phyloP scores from a whole-genome alignment of 1,140 invertebrate genomes.

The Orius laevigatus region DNA sequence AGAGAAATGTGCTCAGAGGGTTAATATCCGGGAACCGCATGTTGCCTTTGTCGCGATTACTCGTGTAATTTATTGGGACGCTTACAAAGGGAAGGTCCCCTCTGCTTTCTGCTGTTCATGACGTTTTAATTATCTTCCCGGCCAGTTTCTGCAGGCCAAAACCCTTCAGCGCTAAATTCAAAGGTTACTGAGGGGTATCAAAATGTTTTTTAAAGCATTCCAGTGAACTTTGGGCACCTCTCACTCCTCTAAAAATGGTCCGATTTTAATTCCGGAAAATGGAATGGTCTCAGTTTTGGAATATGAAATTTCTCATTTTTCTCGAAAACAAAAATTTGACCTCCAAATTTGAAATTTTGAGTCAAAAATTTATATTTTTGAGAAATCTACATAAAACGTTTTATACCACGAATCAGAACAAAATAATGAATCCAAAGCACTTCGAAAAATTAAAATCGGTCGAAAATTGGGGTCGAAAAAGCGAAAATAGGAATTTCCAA shows the following conservation, averaged over 20 bases:
- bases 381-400: neutral
- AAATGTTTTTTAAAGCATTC: too few species aligned
- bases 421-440: neutral
- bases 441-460: neutral
- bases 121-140: slow-evolving; percentile 5
- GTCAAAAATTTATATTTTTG: neutral
- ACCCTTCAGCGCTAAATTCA: too few species aligned
- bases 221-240: too few species aligned
- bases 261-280: too few species aligned
- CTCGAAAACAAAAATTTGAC: too few species aligned
- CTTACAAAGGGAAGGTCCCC: too few species aligned
- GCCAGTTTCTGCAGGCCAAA: neutral
- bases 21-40: neutral
- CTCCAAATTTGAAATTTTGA: too few species aligned
- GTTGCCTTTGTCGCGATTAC: neutral
- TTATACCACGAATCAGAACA: neutral
- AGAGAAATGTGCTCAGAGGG: neutral
- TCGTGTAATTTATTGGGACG: slow-evolving; percentile 4
- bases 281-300: too few species aligned
- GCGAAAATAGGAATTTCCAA: too few species aligned
- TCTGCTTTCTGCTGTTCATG: neutral
- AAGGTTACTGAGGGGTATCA: too few species aligned
- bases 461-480: neutral
- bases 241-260: too few species aligned
- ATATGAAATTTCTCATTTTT: too few species aligned